Percentiles rank a stretch among this genome's conserved stretches.
Evolutionary conservation across 1,140 invertebrate genomes (phyloP).

Genomic region (Mya arenaria): DNA sequence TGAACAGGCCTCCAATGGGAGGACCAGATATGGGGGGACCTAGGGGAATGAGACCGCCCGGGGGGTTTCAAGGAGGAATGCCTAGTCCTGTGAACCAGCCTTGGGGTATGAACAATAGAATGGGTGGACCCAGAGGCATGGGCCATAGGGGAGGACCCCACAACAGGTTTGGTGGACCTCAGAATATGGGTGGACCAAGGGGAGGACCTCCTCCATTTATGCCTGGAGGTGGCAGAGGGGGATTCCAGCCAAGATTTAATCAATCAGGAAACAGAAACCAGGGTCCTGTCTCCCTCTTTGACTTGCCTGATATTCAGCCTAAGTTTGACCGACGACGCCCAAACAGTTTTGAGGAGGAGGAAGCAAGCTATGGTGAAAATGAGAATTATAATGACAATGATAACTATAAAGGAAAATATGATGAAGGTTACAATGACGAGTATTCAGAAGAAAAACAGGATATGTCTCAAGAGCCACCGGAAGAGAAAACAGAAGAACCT

Average conservation of each 20-base stretch:
- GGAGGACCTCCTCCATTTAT: constrained; percentile 43
- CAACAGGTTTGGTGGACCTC: constrained; percentile 42
- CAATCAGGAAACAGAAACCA: constrained; percentile 27
- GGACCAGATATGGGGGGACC: constrained; percentile 3
- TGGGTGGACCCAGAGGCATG: not conserved
- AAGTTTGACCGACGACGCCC: constrained; percentile 30
- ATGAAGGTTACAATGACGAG: no score
- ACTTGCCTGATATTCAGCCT: constrained; percentile 47
- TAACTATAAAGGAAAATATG: constrained; percentile 19
- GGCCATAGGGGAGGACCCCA: constrained; percentile 14
- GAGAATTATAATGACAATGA: constrained; percentile 47
- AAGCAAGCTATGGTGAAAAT: constrained; percentile 46
- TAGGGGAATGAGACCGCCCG: not conserved
- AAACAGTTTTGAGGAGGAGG: constrained; percentile 42
- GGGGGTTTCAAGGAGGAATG: not conserved
- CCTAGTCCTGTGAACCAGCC: not conserved
- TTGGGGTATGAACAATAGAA: not conserved
- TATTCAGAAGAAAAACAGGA: not conserved
- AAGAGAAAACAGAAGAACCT: not conserved
- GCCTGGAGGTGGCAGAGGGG: not conserved
- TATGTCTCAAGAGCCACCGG: not conserved
- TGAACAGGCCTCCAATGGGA: constrained; percentile 14
- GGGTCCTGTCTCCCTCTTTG: constrained; percentile 53
- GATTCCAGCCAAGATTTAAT: constrained; percentile 32
- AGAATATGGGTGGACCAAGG: constrained; percentile 52